Evolutionary conservation across 2,113 vertebrate species (phyloP), one percentile per base, ranked within the genome.

Genomic region (Mellivora capensis): DNA sequence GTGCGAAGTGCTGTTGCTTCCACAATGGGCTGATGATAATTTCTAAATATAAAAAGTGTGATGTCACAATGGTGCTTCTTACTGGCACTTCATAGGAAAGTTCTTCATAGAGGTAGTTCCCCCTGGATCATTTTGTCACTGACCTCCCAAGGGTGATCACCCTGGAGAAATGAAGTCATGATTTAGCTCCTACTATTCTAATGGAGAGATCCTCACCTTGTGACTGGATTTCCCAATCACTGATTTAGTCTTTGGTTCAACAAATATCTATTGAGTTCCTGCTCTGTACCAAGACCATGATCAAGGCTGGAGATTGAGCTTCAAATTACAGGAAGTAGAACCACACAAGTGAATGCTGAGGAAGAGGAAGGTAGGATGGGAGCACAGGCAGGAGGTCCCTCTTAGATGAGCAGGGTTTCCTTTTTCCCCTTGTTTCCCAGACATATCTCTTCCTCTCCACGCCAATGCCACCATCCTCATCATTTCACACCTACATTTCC

Each of bases 241-340:
- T 90, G 79, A 92, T 42, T 94, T 76, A 91, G 25, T 89, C 62
- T 89, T 49, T 91, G 37, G 64, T 67, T 95, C 34, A 54, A 54
- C 74, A 80, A 69, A 74, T 92, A 57, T 39, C 67, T 83, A 52
- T 44, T 79, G 69, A 96, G 54, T n/a, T 42, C 52, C 57, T 44
- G 27, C 42, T 52, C 10, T 54, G 17, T 39, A 79, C 34, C 18
- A 89, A 57, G 31, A n/a, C 69, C 83, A 20, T 69, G 54, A 69
- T 83, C 37, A 72, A 64, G n/a, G 34, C 29, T 72, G 23, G 25
- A 64, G 71, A 42, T 85, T 18, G 14, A 18, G 6, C 62, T 86
- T 86, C 44, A 21, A 52, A 67, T 57, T 20, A 34, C 11, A 72
- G 77, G 31, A 44, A 61, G 86, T 49, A 39, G 31, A 94, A 54